Base-by-base conservation (phyloP, 1,140 invertebrate species). In the Drosophila oshimai region DNA sequence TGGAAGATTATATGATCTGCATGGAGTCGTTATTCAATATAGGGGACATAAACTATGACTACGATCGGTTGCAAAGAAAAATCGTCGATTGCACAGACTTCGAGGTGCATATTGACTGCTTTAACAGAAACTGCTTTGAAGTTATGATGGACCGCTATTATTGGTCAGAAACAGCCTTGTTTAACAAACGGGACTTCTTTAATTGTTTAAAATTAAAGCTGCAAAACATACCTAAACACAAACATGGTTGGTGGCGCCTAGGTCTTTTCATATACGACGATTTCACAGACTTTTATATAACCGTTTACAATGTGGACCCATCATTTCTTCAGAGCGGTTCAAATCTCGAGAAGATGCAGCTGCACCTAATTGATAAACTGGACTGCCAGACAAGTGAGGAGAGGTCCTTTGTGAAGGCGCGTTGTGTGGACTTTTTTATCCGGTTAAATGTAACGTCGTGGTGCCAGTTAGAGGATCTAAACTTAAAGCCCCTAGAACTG, bases 11-110 rank as follows among this genome's bases (percentile, higher is more conserved):
- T 33, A 22, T 89, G 10, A 26, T 60, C 3, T 78, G 88, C 5
- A 41, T 90, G 4, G 83, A 88, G 37, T 47, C 70, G 2, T 57
- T 90, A 9, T 81, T 53, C 22, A 90, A 86, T 18, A 26, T 49
- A 9, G 62, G 42, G 1, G 89, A 90, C 47, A 4, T 15, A 3
- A 87, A 64, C 41, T 5, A 12, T 1, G 71, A 71, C 10, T 17
- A 70, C 15, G 5, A 69, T 9, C 45, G 67, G 1, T 55, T 90
- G 0, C 45, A 36, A 7, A 7, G 18, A 0, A 74, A 89, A 67
- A 65, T 75, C 29, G n/a, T 10, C 17, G 29, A 62, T 7, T 75
- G 62, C 36, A 10, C 22, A 1, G 26, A 49, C n/a, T n/a, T n/a
- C 1, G 29, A 44, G 5, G 42, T n/a, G n/a, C n/a, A 51, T 9